Percentiles rank a stretch among this genome's conserved stretches.
Conservation (phyloP, 2,797 vertebrate genomes). For the Ibycter americanus region DNA sequence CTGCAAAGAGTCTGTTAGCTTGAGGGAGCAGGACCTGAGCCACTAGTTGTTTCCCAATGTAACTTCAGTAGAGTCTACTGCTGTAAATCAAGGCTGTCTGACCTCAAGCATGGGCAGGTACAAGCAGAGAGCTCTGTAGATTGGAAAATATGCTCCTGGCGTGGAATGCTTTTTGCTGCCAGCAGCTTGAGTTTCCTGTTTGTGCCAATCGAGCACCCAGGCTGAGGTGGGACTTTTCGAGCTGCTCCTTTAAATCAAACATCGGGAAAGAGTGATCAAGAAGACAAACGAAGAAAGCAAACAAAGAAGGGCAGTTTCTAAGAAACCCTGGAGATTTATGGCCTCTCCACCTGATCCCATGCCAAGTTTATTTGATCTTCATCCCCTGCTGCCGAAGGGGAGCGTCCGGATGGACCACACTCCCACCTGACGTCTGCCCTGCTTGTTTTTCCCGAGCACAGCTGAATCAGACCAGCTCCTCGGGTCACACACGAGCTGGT, state of each 20-base stretch:
- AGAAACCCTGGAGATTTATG: slow-evolving; percentile 7
- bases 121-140: background rate
- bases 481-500: background rate
- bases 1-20: background rate
- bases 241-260: slow-evolving; percentile 27
- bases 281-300: background rate
- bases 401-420: background rate
- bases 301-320: background rate
- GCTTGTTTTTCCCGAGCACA: background rate
- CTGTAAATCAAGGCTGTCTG: background rate
- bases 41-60: background rate
- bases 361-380: background rate
- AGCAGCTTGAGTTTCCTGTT: background rate
- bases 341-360: background rate
- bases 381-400: background rate
- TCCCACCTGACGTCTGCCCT: background rate
- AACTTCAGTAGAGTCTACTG: rapidly evolving
- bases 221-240: background rate
- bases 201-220: background rate
- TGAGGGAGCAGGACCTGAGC: background rate
- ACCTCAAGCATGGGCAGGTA: background rate
- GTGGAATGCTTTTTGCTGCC: background rate
- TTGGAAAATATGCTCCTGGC: background rate
- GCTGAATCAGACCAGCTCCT: background rate
- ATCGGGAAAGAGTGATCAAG: background rate